Percentiles rank a stretch among this genome's conserved stretches.
phyloP scores from a whole-genome alignment of 2,113 vertebrate genomes.

The Neotoma lepida region DNA sequence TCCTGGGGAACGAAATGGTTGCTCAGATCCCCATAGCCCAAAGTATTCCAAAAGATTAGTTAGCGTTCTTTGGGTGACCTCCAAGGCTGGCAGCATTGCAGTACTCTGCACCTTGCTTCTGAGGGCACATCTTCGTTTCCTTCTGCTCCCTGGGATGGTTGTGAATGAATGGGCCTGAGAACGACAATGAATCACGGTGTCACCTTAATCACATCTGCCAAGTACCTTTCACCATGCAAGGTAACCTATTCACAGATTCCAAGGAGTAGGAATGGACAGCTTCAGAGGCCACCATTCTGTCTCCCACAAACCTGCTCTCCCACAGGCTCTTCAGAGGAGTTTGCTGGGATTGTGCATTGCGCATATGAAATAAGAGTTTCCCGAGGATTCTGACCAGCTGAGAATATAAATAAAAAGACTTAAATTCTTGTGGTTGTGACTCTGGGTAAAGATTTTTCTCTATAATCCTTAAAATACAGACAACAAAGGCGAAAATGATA shows the following conservation, averaged over 20 bases:
- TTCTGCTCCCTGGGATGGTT: not conserved
- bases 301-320: not conserved
- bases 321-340: not conserved
- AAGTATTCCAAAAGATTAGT: not conserved
- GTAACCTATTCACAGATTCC: not conserved
- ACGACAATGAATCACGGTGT: not conserved
- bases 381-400: not conserved
- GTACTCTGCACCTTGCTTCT: not conserved
- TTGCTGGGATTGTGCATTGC: not conserved
- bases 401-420: not conserved
- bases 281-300: not conserved
- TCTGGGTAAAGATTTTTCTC: not conserved
- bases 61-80: not conserved
- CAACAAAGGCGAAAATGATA: not conserved
- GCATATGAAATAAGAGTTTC: not conserved
- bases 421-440: not conserved
- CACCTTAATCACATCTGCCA: not conserved
- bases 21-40: not conserved
- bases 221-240: too few species aligned
- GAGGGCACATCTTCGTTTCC: not conserved
- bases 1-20: not conserved
- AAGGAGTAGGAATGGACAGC: not conserved
- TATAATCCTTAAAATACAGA: not conserved
- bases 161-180: not conserved
- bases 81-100: too few species aligned